A percentile compares a stretch with the other conserved stretches of the same genome.
phyloP scores from a whole-genome alignment of 2,797 vertebrate species.

The Trematomus bernacchii region DNA sequence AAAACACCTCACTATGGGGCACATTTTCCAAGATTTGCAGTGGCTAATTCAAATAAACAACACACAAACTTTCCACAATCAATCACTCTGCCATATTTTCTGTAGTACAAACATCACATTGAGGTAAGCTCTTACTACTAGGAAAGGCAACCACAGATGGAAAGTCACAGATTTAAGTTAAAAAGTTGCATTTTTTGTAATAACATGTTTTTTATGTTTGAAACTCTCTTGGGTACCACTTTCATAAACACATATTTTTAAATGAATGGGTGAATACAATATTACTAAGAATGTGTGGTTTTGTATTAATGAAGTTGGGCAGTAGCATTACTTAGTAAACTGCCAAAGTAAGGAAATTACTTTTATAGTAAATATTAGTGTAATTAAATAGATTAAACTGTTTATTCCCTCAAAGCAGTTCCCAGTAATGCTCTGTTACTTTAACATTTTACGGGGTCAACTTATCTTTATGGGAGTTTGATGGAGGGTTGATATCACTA shows the following conservation, averaged over 20 bases:
- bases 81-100: slow-evolving; percentile 8
- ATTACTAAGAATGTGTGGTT: neutral
- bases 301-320: no score
- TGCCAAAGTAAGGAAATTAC: neutral
- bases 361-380: neutral
- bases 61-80: slow-evolving; percentile 28
- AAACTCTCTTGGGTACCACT: neutral
- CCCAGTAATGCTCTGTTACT: neutral
- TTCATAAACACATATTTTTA: neutral
- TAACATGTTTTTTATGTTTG: neutral
- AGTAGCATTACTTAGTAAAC: neutral
- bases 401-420: neutral
- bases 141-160: neutral
- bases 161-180: slow-evolving; percentile 11
- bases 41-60: slow-evolving; percentile 7
- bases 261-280: neutral
- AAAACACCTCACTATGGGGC: slow-evolving; percentile 31
- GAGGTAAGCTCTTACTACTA: neutral
- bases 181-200: neutral
- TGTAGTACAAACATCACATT: neutral
- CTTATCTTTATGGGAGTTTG: neutral
- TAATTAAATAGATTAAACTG: neutral
- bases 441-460: neutral
- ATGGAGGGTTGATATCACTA: slow-evolving; percentile 1
- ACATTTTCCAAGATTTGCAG: slow-evolving; percentile 29